phyloP scores from a whole-genome alignment of 2,888 invertebrate genomes.

The Parochlus steinenii region DNA sequence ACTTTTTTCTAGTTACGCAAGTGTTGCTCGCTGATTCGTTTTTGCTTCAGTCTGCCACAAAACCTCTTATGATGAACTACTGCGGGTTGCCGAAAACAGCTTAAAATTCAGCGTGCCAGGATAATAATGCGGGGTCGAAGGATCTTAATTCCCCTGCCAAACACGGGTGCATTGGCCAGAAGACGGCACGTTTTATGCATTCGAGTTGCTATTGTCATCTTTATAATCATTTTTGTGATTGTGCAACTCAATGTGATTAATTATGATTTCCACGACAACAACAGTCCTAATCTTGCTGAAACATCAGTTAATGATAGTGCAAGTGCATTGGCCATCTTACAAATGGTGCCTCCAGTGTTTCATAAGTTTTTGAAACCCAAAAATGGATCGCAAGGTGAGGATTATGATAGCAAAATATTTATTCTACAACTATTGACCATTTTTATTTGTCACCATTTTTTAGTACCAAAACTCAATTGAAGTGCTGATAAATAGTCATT shows the following conservation, averaged over 20 bases:
- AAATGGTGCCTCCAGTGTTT: slow-evolving; percentile 63
- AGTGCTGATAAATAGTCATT: no score
- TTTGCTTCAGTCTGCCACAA: no score
- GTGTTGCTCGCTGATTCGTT: no score
- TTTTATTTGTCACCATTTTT: slow-evolving; percentile 21
- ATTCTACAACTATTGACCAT: not conserved
- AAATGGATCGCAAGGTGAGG: slow-evolving; percentile 35
- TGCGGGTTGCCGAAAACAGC: no score
- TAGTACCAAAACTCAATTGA: no score
- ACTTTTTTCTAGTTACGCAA: no score
- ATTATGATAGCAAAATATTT: not conserved
- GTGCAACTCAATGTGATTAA: slow-evolving; percentile 29
- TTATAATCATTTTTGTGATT: slow-evolving; percentile 26
- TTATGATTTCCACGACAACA: slow-evolving; percentile 18
- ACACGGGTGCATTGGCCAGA: slow-evolving; percentile 29
- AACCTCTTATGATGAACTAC: no score
- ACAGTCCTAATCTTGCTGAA: no score
- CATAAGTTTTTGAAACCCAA: slow-evolving; percentile 63
- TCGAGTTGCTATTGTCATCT: slow-evolving; percentile 25
- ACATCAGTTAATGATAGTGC: slow-evolving; percentile 40
- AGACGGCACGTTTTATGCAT: slow-evolving; percentile 28
- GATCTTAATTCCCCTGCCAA: slow-evolving; percentile 28
- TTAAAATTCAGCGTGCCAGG: no score
- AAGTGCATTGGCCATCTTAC: slow-evolving; percentile 58
- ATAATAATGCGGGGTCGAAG: no score